Percentiles rank a stretch among this genome's conserved stretches.
phyloP scores from a whole-genome alignment of 1,140 invertebrate species.

The Tachypleus tridentatus region DNA sequence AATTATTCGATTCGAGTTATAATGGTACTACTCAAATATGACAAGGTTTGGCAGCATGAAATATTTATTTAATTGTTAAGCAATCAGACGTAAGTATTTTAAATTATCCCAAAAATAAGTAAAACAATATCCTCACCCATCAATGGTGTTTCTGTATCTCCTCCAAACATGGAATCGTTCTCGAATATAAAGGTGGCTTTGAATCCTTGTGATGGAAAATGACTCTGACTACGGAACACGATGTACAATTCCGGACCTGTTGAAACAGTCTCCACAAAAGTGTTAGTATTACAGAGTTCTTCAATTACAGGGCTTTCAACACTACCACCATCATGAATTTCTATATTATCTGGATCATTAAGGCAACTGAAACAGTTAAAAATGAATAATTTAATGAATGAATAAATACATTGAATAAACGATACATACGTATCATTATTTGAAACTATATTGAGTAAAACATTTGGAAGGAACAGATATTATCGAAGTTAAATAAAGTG shows the following conservation, averaged over 20 bases:
- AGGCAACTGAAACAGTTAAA: slow-evolving; percentile 45
- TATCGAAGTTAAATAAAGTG: too few species aligned
- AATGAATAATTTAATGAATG: slow-evolving; percentile 25
- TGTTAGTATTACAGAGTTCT: slow-evolving; percentile 63
- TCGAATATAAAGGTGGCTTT: slow-evolving; percentile 63
- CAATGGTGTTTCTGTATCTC: neutral
- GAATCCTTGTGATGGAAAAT: slow-evolving; percentile 67
- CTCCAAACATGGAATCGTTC: slow-evolving; percentile 1
- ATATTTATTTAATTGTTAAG: too few species aligned
- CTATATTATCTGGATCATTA: slow-evolving; percentile 62
- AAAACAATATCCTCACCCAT: neutral
- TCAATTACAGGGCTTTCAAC: slow-evolving; percentile 50
- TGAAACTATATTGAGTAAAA: too few species aligned
- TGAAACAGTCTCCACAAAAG: slow-evolving; percentile 60
- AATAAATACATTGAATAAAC: slow-evolving; percentile 7
- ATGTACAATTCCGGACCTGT: slow-evolving; percentile 63
- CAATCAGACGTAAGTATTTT: too few species aligned
- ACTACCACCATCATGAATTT: slow-evolving; percentile 57
- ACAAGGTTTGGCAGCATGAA: too few species aligned
- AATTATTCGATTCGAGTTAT: too few species aligned
- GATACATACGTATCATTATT: neutral
- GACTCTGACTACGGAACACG: slow-evolving; percentile 66
- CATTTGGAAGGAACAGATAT: too few species aligned
- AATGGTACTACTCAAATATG: too few species aligned
- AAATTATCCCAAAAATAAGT: too few species aligned